A percentile compares a stretch with the other conserved stretches of the same genome.
Conservation (phyloP, 1,140 invertebrate genomes). For the Aphis craccivora region DNA sequence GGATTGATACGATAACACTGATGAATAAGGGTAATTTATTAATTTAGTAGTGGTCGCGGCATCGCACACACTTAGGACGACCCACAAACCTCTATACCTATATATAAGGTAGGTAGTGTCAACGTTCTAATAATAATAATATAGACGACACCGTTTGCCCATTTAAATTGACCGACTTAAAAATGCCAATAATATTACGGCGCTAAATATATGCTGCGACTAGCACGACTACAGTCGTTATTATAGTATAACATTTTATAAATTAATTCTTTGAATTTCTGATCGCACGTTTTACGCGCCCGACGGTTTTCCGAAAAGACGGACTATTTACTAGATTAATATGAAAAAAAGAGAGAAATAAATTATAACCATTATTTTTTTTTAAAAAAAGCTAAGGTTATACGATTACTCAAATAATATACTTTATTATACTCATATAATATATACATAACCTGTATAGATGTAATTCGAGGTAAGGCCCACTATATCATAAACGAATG, state of each 20-base stretch:
- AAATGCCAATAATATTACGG: not conserved
- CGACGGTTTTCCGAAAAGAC: not conserved
- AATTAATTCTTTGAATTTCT: not conserved
- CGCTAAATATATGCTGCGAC: too few species aligned
- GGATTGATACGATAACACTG: not conserved
- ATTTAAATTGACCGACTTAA: not conserved
- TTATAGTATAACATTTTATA: not conserved
- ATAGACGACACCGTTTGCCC: not conserved
- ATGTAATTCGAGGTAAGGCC: not conserved
- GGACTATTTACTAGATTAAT: not conserved
- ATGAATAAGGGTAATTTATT: conserved; percentile 10
- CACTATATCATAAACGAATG: not conserved
- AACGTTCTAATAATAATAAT: not conserved
- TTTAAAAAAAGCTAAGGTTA: not conserved
- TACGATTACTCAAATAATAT: not conserved
- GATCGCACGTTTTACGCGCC: not conserved
- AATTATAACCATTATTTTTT: not conserved
- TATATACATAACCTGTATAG: not conserved
- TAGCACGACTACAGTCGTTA: not conserved
- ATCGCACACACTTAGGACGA: not conserved
- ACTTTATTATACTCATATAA: not conserved
- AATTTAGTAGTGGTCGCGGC: not conserved
- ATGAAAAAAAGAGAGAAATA: not conserved
- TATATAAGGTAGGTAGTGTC: not conserved
- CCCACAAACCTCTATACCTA: not conserved